Evolutionary conservation across 2,888 invertebrate genomes (phyloP), one percentile per base, ranked within the genome.

Genomic region (Erynnis tages): DNA sequence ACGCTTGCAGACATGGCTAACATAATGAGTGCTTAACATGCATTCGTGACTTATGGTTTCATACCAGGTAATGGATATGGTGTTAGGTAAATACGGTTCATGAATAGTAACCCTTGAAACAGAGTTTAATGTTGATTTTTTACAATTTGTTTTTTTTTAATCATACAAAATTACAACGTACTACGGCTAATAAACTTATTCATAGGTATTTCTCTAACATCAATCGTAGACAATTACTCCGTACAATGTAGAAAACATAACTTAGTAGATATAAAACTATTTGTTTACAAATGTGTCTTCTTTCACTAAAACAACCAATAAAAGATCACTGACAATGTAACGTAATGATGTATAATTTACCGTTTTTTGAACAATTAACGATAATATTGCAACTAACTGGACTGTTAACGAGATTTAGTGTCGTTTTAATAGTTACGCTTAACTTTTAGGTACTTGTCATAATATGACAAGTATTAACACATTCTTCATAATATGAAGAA

Each of bases 391-490:
- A 66, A 66, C 60, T 64, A 67, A 63, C 55, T 57, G 49, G 62
- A 60, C 62, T 63, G 71, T 71, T 66, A 69, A 67, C 65, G 63
- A 73, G 71, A 75, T 75, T 76, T 75, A 78, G 64, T 56, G 61
- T 43, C 55, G 59, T 65, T 73, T 68, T 76, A 77, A 76, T 72
- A 70, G 60, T 61, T 64, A 62, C 69, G 64, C 70, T 69, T 71
- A 76, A 69, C 67, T 73, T 69, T 69, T 66, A 71, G 67, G 67
- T 66, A 19, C 27, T 10, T 34, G 45, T 45, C 34, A 25, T 5
- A 45, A 17, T 14, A 16, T n/a, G n/a, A n/a, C n/a, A n/a, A n/a
- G n/a, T n/a, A n/a, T n/a, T n/a, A n/a, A n/a, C n/a, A n/a, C n/a
- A n/a, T n/a, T n/a, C n/a, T n/a, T n/a, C n/a, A n/a, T n/a, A n/a